Conservation (phyloP, 2,888 invertebrate species). For the Callimorpha dominula region DNA sequence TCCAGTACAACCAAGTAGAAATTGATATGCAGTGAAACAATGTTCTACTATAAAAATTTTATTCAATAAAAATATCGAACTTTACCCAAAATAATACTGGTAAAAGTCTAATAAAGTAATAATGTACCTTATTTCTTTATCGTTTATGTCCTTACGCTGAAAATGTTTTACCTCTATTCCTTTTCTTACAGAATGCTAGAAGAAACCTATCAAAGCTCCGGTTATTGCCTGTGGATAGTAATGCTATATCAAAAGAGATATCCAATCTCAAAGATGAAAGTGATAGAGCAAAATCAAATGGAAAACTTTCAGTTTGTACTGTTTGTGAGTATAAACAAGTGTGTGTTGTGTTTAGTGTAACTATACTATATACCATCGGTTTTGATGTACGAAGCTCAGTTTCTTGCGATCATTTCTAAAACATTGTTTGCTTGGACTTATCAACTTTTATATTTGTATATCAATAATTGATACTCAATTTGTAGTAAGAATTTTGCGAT, state of each 20-base stretch:
- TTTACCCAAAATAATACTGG: too few species aligned
- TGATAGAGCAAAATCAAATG: conserved; percentile 60
- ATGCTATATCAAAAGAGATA: conserved; percentile 58
- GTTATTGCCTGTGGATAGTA: conserved; percentile 57
- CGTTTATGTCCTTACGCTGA: neutral
- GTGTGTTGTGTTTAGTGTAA: neutral
- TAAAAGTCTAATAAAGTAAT: too few species aligned
- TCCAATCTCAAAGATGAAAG: conserved; percentile 64
- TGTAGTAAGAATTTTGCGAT: too few species aligned
- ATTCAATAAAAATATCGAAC: too few species aligned
- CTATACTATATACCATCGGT: neutral
- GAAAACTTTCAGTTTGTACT: conserved; percentile 52
- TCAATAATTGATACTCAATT: too few species aligned
- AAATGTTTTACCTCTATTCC: neutral
- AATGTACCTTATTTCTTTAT: too few species aligned
- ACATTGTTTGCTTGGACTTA: neutral
- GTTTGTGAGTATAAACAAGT: conserved; percentile 63
- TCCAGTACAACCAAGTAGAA: too few species aligned
- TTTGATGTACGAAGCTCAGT: neutral
- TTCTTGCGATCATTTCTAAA: neutral
- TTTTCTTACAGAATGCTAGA: conserved; percentile 64
- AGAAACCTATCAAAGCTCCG: conserved; percentile 61
- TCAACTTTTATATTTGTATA: too few species aligned
- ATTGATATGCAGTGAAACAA: too few species aligned
- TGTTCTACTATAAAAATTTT: too few species aligned